Evolutionary conservation across 2,797 vertebrate species (phyloP), one percentile per base, ranked within the genome.

Genomic region (Heliangelus exortis): DNA sequence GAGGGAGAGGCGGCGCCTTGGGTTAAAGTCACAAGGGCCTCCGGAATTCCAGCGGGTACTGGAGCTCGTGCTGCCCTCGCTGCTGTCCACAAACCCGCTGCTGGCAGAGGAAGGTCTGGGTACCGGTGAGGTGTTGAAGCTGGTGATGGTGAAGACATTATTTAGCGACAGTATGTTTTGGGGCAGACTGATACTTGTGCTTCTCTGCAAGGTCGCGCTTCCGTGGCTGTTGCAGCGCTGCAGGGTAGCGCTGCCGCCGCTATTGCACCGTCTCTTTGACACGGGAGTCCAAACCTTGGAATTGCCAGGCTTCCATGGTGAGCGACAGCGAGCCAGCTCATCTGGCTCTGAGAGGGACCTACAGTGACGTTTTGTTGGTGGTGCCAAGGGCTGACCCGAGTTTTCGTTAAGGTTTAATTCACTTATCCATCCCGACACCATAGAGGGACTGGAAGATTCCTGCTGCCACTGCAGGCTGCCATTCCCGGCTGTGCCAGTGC

Each of bases 211-310:
- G 84, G 93, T 92, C 9, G 97, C 81, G 14, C 96, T 96, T 57
- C 97, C 97, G 0, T 97, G 97, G 55, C 97, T 97, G 71, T 97
- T 96, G 92, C 97, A 97, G 86, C 97, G 96, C 71, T 98, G 98
- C 88, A 98, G 81, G 6, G 97, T 97, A 31, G 97, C 79, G 1
- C 97, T 98, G 36, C 98, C 97, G 0, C 98, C 97, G 0, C 98
- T 98, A 77, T 98, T 97, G 84, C 98, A 98, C 21, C 97, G 96
- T 78, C 98, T 97, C 95, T 98, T 98, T 74, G 98, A 97, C 84
- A 98, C 96, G 0, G 97, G 97, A 90, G 98, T 98, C 98, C 98
- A 98, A 28, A 98, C 97, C 93, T 97, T 98, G 62, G 98, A 98
- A 84, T 87, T 83, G 7, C 98, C 94, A 0, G 98, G 98, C 86